phyloP scores from a whole-genome alignment of 1,140 invertebrate genomes.

The Caenorhabditis elegans region DNA sequence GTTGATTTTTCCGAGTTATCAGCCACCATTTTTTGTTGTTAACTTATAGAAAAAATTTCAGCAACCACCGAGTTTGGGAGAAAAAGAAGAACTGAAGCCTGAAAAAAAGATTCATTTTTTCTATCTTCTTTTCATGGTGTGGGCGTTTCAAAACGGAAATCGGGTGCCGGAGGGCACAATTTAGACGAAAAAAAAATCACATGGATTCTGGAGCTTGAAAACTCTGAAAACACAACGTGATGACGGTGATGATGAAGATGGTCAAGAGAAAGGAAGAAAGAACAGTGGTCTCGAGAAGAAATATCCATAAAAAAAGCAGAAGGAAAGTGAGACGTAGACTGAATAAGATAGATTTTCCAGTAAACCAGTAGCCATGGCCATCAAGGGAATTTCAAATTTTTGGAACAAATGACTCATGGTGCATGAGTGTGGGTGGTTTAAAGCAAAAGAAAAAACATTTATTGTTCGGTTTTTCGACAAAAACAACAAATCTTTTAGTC shows the following conservation, averaged over 20 bases:
- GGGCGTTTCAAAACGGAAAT: conserved; percentile 19
- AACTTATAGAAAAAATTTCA: background rate
- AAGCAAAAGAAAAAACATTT: too few relatives aligned
- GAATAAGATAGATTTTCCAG: too few relatives aligned
- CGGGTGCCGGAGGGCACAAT: conserved; percentile 28
- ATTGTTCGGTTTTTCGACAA: too few relatives aligned
- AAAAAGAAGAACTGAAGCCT: background rate
- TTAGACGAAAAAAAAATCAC: background rate
- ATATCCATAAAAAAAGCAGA: background rate
- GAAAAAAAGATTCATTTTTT: conserved; percentile 22
- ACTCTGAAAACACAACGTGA: background rate
- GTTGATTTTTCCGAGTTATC: conserved; percentile 18
- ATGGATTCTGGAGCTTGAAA: background rate
- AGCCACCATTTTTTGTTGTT: conserved; percentile 9
- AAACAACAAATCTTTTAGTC: too few relatives aligned
- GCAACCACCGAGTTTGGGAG: background rate
- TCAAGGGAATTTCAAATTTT: too few relatives aligned
- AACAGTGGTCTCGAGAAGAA: background rate
- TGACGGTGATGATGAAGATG: background rate
- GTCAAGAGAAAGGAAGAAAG: background rate
- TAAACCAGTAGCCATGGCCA: too few relatives aligned
- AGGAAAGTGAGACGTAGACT: too few relatives aligned
- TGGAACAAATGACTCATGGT: background rate
- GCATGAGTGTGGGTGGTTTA: too few relatives aligned
- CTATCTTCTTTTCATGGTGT: background rate